A percentile compares a stretch with the other conserved stretches of the same genome.
phyloP scores from a whole-genome alignment of 2,797 vertebrate genomes.

The Tamandua tetradactyla region DNA sequence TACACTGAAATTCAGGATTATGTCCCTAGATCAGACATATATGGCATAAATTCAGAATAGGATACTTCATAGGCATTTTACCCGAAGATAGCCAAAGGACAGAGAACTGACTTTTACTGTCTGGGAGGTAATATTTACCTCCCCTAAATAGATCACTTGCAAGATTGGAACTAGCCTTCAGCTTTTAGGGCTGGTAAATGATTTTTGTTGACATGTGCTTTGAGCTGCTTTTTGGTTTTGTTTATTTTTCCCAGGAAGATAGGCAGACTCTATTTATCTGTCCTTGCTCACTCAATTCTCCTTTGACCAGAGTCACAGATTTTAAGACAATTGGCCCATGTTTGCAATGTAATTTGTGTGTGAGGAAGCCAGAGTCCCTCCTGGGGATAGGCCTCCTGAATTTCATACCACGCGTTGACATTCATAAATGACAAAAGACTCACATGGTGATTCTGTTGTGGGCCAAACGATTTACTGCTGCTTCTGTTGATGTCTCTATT shows the following conservation, averaged over 20 bases:
- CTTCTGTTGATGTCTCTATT: slow-evolving; percentile 1
- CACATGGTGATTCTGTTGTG: background rate
- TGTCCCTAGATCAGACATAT: background rate
- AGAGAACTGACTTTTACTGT: background rate
- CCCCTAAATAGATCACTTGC: background rate
- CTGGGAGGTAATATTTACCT: background rate
- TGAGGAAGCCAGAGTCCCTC: background rate
- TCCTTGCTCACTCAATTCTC: background rate
- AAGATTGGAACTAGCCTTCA: too few species aligned
- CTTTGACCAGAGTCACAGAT: slow-evolving; percentile 1
- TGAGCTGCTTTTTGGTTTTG: slow-evolving; percentile 22
- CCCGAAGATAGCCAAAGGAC: background rate
- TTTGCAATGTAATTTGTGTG: slow-evolving; percentile 17
- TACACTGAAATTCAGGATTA: slow-evolving; percentile 10
- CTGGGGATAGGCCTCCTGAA: background rate
- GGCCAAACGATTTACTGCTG: background rate
- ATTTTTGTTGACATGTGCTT: background rate
- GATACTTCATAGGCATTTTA: background rate
- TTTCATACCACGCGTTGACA: slow-evolving; percentile 5
- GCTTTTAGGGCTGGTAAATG: too few species aligned
- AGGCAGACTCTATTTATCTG: background rate
- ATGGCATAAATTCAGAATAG: background rate
- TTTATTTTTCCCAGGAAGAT: background rate
- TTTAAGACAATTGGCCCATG: slow-evolving; percentile 33
- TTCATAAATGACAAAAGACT: slow-evolving; percentile 39